These are phyloP conservation scores for Callipepla californica DNA, from an alignment of 2,113 vertebrate genomes.

Conservation along the genomic window DNA sequence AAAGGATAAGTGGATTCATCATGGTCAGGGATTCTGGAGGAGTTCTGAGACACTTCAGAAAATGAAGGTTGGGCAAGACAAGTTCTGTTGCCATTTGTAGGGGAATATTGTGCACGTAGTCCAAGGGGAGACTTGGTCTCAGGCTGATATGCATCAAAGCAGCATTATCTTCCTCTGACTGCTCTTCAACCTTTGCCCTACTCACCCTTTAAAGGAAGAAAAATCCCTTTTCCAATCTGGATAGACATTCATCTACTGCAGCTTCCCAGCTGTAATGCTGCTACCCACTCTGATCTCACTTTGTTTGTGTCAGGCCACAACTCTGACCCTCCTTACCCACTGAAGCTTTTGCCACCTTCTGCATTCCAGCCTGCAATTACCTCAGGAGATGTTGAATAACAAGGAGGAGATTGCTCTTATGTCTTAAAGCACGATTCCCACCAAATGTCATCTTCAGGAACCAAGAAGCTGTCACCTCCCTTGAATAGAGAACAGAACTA, in stretches of 20 bases:
- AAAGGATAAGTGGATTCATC: neutral
- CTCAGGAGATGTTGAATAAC: neutral
- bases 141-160: neutral
- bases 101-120: neutral
- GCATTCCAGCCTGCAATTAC: neutral
- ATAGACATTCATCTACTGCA: neutral
- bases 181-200: neutral
- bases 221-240: neutral
- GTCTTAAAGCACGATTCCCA: neutral
- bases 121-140: neutral
- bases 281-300: neutral
- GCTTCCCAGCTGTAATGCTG: neutral
- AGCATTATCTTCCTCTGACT: neutral
- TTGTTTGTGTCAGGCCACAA: neutral
- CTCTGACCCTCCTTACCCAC: neutral
- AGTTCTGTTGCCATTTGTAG: fast-evolving
- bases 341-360: neutral
- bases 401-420: neutral
- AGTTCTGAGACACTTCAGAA: neutral
- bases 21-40: neutral
- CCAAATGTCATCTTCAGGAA: neutral
- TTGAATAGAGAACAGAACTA: neutral
- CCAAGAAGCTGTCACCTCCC: neutral
- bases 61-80: neutral
- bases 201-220: fast-evolving